Conservation (phyloP, 2,888 invertebrate genomes). For the Mechanitis messenoides region DNA sequence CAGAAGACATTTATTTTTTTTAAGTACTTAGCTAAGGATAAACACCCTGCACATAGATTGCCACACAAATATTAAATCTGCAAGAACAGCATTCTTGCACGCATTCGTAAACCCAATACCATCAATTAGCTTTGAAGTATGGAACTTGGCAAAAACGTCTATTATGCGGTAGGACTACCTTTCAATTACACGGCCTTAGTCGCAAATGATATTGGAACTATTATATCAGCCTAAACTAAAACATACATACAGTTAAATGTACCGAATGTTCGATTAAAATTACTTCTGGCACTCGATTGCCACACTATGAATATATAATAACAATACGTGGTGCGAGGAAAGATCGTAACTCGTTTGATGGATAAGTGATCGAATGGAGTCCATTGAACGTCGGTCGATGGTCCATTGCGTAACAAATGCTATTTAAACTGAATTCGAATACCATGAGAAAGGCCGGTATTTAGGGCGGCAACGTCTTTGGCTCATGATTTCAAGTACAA, state of each 20-base stretch:
- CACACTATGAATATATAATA: slow-evolving; percentile 45
- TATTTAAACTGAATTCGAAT: slow-evolving; percentile 69
- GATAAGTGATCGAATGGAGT: slow-evolving; percentile 67
- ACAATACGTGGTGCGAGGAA: slow-evolving; percentile 36
- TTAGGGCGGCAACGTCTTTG: slow-evolving; percentile 13
- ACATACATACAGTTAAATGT: background rate
- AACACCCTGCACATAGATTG: slow-evolving; percentile 21
- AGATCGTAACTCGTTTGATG: slow-evolving; percentile 66
- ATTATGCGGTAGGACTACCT: slow-evolving; percentile 2
- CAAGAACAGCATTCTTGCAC: slow-evolving; percentile 66
- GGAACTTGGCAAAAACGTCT: slow-evolving; percentile 7
- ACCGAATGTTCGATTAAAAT: background rate
- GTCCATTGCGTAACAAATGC: slow-evolving; percentile 67
- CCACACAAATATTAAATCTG: slow-evolving; percentile 56
- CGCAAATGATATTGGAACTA: background rate
- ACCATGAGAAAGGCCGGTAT: slow-evolving; percentile 32
- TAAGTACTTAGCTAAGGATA: slow-evolving; percentile 10
- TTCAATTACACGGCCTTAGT: background rate
- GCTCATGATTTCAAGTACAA: slow-evolving; percentile 7
- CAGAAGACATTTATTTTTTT: background rate
- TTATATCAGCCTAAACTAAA: background rate
- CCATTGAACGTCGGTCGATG: slow-evolving; percentile 58
- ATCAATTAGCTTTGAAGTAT: slow-evolving; percentile 52
- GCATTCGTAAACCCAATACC: slow-evolving; percentile 51
- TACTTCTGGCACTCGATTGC: background rate